phyloP scores from a whole-genome alignment of 2,113 vertebrate genomes.

The Channa argus region DNA sequence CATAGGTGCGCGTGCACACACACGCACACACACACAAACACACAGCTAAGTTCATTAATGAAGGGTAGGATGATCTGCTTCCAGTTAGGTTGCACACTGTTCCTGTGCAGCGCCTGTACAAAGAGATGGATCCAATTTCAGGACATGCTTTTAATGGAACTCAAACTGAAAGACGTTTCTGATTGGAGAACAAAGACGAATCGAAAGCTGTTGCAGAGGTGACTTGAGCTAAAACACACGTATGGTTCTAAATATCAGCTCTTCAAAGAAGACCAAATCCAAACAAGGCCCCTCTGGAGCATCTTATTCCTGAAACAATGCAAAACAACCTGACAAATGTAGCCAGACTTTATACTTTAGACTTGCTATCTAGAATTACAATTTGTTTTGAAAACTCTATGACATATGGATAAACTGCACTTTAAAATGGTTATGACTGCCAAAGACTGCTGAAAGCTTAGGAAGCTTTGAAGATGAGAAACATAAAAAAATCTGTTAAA shows the following conservation, averaged over 20 bases:
- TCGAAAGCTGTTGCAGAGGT: conserved; percentile 66
- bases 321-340: conserved; percentile 56
- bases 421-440: conserved; percentile 67
- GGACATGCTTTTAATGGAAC: conserved; percentile 83
- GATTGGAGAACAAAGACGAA: conserved; percentile 81
- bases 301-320: conserved; percentile 56
- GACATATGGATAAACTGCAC: conserved; percentile 71
- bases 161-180: conserved; percentile 80
- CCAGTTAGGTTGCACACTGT: conserved; percentile 75
- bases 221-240: conserved; percentile 57
- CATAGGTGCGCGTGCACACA: conserved; percentile 15
- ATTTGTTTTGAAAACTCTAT: conserved; percentile 78
- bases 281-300: conserved; percentile 68
- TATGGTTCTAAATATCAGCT: conserved; percentile 69
- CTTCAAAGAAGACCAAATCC: conserved; percentile 53
- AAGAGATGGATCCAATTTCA: conserved; percentile 79
- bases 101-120: conserved; percentile 68
- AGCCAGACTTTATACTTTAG: conserved; percentile 30
- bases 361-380: conserved; percentile 68
- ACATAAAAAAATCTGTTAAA: conserved; percentile 51
- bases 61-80: conserved; percentile 76
- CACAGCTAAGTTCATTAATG: conserved; percentile 38
- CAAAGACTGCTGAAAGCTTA: conserved; percentile 68
- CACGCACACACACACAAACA: conserved; percentile 32
- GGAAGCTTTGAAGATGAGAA: conserved; percentile 68